Evolutionary conservation across 1,140 invertebrate species (phyloP), one percentile per base, ranked within the genome.

Genomic region (Pseudoatta argentina): DNA sequence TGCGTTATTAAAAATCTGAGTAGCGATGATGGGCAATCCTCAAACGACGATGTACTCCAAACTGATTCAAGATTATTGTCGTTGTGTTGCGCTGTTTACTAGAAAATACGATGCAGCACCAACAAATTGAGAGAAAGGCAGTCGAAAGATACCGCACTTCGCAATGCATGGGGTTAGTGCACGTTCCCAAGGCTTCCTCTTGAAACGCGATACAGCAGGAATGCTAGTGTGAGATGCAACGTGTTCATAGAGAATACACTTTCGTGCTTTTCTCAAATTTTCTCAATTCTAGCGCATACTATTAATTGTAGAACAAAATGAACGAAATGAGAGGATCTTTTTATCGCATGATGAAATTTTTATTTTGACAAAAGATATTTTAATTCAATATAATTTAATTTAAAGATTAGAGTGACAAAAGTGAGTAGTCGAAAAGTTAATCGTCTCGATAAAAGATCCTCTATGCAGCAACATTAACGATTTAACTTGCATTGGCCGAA

Each of bases 101-200:
- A 76, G 44, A 44, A 67, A 67, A 30, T 27, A 21, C 27, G 59
- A 64, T 8, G 59, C 76, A 79, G 18, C 44, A 39, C 18, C 14
- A 59, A 73, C 57, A 73, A 44, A 75, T 83, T 76, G 59, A 86
- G 63, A 51, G 76, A 61, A 78, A 85, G 53, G 57, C 39, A 24
- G 57, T 34, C 51, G 63, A 79, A 78, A 66, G 44, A 66, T 78
- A 78, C 8, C 59, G 76, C 75, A 44, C 14, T 24, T 78, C 18
- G 34, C 24, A 44, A 3, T 66, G 44, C 71, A 79, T 64, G 63
- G 87, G 71, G 61, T 57, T 69, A 78, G 39, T 82, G 61, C 67
- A 71, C 66, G 63, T 73, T 86, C 30, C 64, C 81, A 79, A 83
- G 69, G 66, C 67, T 87, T 71, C 71, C 55, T 63, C 18, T 59